Conservation (phyloP, 2,797 vertebrate genomes). For the Potorous gilbertii region DNA sequence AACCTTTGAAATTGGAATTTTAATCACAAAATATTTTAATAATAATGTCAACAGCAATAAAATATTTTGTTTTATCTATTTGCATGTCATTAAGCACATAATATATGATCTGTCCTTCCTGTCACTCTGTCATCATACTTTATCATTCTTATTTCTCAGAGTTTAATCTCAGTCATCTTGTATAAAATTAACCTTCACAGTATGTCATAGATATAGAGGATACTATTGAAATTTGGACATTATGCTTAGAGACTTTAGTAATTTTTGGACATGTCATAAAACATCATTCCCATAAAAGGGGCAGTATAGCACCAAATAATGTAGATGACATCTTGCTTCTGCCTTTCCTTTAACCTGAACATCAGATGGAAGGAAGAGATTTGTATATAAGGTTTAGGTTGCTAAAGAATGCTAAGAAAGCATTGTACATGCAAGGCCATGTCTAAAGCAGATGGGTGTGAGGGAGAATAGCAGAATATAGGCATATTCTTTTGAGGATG, state of each 20-base stretch:
- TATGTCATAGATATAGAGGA: background rate
- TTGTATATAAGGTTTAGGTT: background rate
- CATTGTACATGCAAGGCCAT: background rate
- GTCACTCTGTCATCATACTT: background rate
- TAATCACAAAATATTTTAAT: background rate
- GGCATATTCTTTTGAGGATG: background rate
- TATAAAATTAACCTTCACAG: background rate
- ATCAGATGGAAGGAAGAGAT: background rate
- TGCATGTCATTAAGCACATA: background rate
- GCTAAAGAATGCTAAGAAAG: background rate
- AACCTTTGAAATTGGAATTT: background rate
- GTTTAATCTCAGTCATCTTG: background rate
- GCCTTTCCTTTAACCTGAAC: background rate
- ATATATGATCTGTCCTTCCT: background rate
- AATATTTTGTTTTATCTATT: background rate
- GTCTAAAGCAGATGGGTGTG: background rate
- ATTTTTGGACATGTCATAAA: background rate
- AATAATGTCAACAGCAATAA: background rate
- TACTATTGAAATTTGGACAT: background rate
- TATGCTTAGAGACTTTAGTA: background rate
- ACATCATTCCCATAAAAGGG: background rate
- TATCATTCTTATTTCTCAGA: background rate
- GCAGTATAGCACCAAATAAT: background rate
- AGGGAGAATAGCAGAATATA: background rate
- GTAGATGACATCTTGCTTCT: background rate